Conservation (phyloP, 2,888 invertebrate species). For the Cephalotes varians region DNA sequence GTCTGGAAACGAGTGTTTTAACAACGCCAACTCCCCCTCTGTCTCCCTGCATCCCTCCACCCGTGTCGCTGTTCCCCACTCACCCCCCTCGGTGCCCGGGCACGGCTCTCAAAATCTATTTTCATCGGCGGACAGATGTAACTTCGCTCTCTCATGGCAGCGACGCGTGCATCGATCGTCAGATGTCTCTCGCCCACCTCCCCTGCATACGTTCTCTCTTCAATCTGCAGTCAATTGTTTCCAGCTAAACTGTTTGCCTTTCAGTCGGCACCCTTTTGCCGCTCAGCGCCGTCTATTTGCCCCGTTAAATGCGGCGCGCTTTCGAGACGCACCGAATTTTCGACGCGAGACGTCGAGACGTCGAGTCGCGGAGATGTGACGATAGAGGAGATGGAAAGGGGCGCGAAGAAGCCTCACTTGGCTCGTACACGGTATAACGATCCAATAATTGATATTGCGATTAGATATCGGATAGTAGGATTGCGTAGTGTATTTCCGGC, state of each 20-base stretch:
- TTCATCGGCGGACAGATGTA: conserved; percentile 84
- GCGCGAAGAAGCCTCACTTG: not conserved
- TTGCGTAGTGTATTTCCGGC: not conserved
- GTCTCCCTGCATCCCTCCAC: not conserved
- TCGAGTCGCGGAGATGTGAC: not conserved
- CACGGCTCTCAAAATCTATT: conserved; percentile 82
- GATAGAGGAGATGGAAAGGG: not conserved
- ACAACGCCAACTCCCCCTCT: conserved; percentile 66
- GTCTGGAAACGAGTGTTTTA: conserved; percentile 78
- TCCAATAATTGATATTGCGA: conserved; percentile 28
- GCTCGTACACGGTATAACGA: not conserved
- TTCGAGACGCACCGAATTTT: conserved; percentile 75
- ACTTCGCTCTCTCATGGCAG: conserved; percentile 80
- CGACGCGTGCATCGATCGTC: conserved; percentile 83
- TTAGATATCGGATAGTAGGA: not conserved
- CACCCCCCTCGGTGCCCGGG: conserved; percentile 64
- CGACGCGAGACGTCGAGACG: conserved; percentile 51
- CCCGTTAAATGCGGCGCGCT: conserved; percentile 81
- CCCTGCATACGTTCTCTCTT: conserved; percentile 80
- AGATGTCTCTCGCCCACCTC: conserved; percentile 76
- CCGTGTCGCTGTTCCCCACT: conserved; percentile 48
- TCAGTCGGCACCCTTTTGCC: conserved; percentile 85
- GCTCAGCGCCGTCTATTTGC: conserved; percentile 82
- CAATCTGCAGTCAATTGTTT: conserved; percentile 86
- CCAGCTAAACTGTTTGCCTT: conserved; percentile 86